Base-by-base conservation (phyloP, 2,888 invertebrate species). In the Stratiomys singularior region DNA sequence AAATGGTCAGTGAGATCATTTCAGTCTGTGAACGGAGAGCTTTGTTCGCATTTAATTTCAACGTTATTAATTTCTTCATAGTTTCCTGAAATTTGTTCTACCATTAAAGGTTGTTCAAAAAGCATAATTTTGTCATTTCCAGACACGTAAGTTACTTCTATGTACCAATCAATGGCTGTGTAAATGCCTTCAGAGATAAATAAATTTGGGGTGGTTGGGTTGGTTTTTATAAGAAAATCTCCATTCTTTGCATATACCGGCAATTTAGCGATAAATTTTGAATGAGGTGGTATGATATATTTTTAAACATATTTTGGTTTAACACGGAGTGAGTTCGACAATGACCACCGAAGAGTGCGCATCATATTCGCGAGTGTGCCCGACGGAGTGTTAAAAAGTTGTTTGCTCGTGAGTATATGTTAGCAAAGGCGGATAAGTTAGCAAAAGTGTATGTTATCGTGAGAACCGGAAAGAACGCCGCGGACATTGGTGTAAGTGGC, bases 271-370 rank as follows among this genome's bases (percentile, higher is more conserved):
- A 72, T 28, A 25, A 25, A 18, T 72, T 52, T 72, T 27, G 56
- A 72, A 21, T 52, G 30, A 27, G 52, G 27, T 72, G 56, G 28
- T 9, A 67, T 18, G 23, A 21, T 46, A 23, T 46, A 67, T 18
- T 44, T 67, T 44, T 67, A 67, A 18, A 67, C 44, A 27, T 37
- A 46, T 13, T 67, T 67, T 46, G 67, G 67, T 23, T 67, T 67
- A 27, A 67, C 37, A 21, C 23, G 37, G 37, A 37, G 37, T 37
- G 37, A n/a, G n/a, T n/a, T n/a, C n/a, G n/a, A n/a, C n/a, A n/a
- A n/a, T n/a, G n/a, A n/a, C n/a, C n/a, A n/a, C n/a, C n/a, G n/a
- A n/a, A n/a, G n/a, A n/a, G n/a, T n/a, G n/a, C n/a, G n/a, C n/a
- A n/a, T n/a, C n/a, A n/a, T n/a, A n/a, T n/a, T n/a, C n/a, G n/a